Conservation (phyloP, 2,113 vertebrate species). For the Elephantulus edwardii region DNA sequence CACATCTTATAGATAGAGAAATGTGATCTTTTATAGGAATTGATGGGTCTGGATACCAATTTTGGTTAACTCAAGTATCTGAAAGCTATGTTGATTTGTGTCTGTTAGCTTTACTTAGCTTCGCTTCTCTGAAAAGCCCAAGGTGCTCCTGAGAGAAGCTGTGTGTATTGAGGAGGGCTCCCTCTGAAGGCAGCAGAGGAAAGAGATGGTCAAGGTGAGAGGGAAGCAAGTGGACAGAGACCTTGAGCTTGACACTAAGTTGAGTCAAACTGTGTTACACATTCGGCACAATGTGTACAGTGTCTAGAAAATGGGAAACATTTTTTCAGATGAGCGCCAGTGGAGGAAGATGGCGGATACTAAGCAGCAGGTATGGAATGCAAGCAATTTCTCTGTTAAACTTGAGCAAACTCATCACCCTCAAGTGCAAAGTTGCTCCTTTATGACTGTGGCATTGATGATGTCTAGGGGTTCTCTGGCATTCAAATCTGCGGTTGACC, state of each 20-base stretch:
- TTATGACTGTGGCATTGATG: no score
- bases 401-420: rapidly evolving
- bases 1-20: not conserved
- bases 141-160: not conserved
- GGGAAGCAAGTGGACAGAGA: not conserved
- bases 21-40: not conserved
- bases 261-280: no score
- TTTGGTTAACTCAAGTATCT: not conserved
- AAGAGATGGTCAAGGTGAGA: not conserved
- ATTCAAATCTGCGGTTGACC: no score
- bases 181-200: not conserved
- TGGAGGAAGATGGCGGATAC: rapidly evolving
- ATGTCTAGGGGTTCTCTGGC: rapidly evolving
- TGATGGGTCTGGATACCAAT: not conserved
- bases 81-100: not conserved
- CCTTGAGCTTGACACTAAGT: not conserved
- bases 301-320: rapidly evolving
- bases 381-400: no score
- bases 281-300: no score
- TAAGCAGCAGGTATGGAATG: not conserved
- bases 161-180: rapidly evolving
- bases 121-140: not conserved
- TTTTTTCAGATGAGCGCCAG: rapidly evolving
- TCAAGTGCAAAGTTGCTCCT: no score
- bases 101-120: not conserved